Evolutionary conservation across 92 coral and sea anemone genomes (phyloP).

Genomic region (Phenganax marumi): DNA sequence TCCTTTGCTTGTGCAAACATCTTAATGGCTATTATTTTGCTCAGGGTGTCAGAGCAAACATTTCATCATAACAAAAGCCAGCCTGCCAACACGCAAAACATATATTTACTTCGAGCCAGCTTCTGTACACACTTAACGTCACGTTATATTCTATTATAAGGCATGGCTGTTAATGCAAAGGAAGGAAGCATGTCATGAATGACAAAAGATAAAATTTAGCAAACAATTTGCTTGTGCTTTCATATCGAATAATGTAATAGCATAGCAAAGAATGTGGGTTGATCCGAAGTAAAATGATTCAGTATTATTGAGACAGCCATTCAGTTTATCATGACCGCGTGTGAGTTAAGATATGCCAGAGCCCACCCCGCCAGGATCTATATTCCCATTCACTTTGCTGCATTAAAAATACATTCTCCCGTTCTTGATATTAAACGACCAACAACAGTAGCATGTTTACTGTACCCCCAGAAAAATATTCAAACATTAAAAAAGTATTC

Average conservation of each 20-base stretch:
- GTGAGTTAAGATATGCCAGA: no score
- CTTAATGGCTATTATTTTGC: conserved; percentile 5
- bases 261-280: no score
- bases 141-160: not conserved
- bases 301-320: no score
- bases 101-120: not conserved
- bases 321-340: no score
- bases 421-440: not conserved
- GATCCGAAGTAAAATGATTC: no score
- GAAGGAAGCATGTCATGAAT: not conserved
- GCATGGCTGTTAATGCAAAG: not conserved
- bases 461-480: conserved; percentile 5
- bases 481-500: not conserved
- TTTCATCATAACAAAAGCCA: conserved; percentile 6
- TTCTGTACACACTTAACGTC: not conserved
- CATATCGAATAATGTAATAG: no score
- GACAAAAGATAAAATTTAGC: not conserved
- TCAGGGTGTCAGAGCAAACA: conserved; percentile 23
- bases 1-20: not conserved
- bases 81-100: conserved; percentile 2
- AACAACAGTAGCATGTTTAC: not conserved
- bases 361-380: no score
- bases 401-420: not conserved
- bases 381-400: no score
- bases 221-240: not conserved